Percentiles rank a stretch among this genome's conserved stretches.
These are phyloP conservation scores for Fulica atra DNA, from an alignment of 2,113 vertebrate species.

Conservation along the genomic window DNA sequence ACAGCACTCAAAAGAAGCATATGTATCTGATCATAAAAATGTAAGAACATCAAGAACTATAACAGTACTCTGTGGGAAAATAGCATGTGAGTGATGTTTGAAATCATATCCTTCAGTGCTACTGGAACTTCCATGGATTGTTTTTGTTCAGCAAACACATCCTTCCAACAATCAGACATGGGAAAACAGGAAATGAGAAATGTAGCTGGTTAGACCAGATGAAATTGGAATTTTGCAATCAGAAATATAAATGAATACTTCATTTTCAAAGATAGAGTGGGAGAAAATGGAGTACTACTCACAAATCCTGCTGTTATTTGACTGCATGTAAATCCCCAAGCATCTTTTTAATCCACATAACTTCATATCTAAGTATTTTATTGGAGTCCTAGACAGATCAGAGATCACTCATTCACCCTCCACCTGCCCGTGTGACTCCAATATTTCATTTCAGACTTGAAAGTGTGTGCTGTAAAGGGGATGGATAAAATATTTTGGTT, in stretches of 20 bases:
- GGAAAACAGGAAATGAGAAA: slow-evolving; percentile 13
- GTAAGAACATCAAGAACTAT: not conserved
- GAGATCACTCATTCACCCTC: not conserved
- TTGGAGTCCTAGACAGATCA: not conserved
- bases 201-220: not conserved
- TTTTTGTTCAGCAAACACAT: not conserved
- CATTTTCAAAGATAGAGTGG: not conserved
- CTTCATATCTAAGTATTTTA: not conserved
- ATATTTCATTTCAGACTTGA: not conserved
- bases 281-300: not conserved
- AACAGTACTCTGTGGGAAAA: not conserved
- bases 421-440: not conserved
- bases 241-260: not conserved
- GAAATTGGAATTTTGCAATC: not conserved
- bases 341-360: not conserved
- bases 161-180: not conserved
- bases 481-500: not conserved
- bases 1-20: not conserved
- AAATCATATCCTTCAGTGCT: not conserved
- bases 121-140: not conserved
- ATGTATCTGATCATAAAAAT: not conserved
- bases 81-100: not conserved
- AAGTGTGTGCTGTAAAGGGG: not conserved
- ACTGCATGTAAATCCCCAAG: not conserved
- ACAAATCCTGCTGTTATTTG: not conserved